A percentile compares a stretch with the other conserved stretches of the same genome.
Conservation (phyloP, 2,888 invertebrate genomes). For the Epirrhoe alternata region DNA sequence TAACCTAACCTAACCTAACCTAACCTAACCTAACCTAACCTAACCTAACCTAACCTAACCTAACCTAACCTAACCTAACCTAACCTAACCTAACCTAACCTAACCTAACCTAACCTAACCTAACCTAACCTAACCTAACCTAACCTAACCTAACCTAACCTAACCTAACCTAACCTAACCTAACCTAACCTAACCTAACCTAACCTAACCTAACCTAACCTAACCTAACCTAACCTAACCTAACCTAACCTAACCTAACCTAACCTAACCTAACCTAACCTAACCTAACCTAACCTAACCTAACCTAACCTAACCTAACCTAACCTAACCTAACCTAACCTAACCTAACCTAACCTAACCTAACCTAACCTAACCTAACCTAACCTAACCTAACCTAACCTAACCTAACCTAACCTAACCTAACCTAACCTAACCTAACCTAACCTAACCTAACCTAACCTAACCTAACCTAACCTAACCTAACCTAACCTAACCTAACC, state of each 20-base stretch:
- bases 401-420: constrained; percentile 14
- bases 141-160: constrained; percentile 15
- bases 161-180: constrained; percentile 17
- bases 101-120: constrained; percentile 16
- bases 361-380: constrained; percentile 14
- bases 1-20: constrained; percentile 16
- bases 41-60: constrained; percentile 16
- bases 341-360: constrained; percentile 14
- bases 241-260: constrained; percentile 15
- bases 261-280: constrained; percentile 14
- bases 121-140: constrained; percentile 16
- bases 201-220: constrained; percentile 17
- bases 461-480: constrained; percentile 16
- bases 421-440: constrained; percentile 14
- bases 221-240: constrained; percentile 14
- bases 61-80: constrained; percentile 16
- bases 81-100: constrained; percentile 16
- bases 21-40: constrained; percentile 16
- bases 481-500: constrained; percentile 16
- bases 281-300: constrained; percentile 14
- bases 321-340: constrained; percentile 14
- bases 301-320: constrained; percentile 14
- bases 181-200: constrained; percentile 16
- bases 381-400: constrained; percentile 14
- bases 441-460: constrained; percentile 16